Base-by-base conservation (phyloP, 1,140 invertebrate genomes). In the Popillia japonica region DNA sequence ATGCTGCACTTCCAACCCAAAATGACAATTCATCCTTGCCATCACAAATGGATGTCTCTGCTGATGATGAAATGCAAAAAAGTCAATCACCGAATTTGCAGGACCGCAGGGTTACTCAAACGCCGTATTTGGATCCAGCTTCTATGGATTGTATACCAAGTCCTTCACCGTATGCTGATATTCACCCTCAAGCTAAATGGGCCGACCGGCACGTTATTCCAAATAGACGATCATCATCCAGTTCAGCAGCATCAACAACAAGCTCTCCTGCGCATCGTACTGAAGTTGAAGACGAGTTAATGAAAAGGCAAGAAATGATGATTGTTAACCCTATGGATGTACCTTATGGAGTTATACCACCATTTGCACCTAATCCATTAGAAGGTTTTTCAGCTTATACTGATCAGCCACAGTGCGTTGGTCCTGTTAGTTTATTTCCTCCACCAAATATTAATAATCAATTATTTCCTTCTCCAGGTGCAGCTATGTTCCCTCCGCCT, bases 141-240 rank as follows among this genome's bases (percentile, higher is more conserved):
- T 83, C 84, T 3, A 80, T 84, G 61, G 91, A 92, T 80, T 92
- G 91, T 78, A 90, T 90, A 40, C 89, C 90, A 6, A 89, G 90
- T 78, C 90, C 90, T 11, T 93, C 92, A 8, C 92, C 93, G 2
- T 93, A 93, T 80, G 89, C 90, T 44, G 90, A 91, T 77, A 84
- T 90, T 0, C 87, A 90, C 27, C 89, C 87, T n/a, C 90, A 91
- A 82, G 90, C 91, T 10, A 92, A 93, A 82, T 94, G 93, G 92
- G 90, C 91, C 6, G 93, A 94, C 79, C 92, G 91, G 80, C 92
- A 92, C 82, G 89, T 94, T 44, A 88, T 94, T 78, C 93, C 92
- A 3, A 88, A 88, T 10, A 86, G 92, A 77, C 84, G 92, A 78
- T 93, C 92, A 0, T 93, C 92, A 3, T 92, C 91, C 0, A 93